A percentile compares a stretch with the other conserved stretches of the same genome.
Evolutionary conservation across 2,888 invertebrate genomes (phyloP).

Genomic region (Agrochola litura): DNA sequence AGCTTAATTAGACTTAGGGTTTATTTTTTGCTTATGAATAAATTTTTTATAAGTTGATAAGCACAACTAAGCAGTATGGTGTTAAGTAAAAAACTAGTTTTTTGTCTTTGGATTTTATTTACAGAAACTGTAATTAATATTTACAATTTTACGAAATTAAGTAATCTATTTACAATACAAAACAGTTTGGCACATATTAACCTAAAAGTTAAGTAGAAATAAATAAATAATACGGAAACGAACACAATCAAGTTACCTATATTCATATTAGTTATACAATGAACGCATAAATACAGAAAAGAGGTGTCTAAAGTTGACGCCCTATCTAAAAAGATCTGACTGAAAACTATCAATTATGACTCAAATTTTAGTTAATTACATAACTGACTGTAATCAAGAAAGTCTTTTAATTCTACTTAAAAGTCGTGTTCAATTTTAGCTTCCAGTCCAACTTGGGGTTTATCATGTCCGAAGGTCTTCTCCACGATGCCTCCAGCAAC

Average conservation of each 20-base stretch:
- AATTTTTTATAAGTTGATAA: not conserved
- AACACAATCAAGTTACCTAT: not conserved
- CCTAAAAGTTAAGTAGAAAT: not conserved
- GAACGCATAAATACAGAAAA: not conserved
- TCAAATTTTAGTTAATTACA: not conserved
- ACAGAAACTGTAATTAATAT: conserved; percentile 10
- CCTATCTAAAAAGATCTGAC: not conserved
- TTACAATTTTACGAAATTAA: conserved; percentile 24
- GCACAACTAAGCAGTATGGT: not conserved
- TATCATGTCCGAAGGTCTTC: conserved; percentile 70
- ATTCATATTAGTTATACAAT: not conserved
- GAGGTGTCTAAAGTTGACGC: not conserved
- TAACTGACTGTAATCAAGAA: not conserved
- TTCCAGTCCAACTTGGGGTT: conserved; percentile 70
- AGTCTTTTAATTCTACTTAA: conserved; percentile 30
- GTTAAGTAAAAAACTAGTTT: not conserved
- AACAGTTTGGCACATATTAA: not conserved
- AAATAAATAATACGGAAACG: not conserved
- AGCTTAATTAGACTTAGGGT: not conserved
- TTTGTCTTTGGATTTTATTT: conserved; percentile 27
- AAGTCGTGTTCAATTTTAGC: conserved; percentile 72
- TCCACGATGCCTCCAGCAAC: conserved; percentile 72
- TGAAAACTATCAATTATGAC: not conserved
- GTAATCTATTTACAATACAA: conserved; percentile 11
- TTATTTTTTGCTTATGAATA: not conserved